Percentiles rank a stretch among this genome's conserved stretches.
phyloP scores from a whole-genome alignment of 2,797 vertebrate species.

The Gobio occitaniae region DNA sequence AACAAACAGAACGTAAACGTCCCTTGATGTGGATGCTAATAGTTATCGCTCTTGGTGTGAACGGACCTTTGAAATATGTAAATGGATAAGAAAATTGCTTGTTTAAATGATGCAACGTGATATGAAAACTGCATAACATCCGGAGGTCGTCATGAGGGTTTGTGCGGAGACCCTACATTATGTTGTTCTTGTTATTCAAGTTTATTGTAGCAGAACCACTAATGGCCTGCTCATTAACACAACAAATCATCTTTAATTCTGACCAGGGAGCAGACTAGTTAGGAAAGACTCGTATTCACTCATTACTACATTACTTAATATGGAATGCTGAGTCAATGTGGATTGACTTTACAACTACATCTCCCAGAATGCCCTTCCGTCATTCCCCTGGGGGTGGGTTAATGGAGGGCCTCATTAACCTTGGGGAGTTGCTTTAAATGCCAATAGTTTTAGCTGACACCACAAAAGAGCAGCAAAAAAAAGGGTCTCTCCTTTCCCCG shows the following conservation, averaged over 20 bases:
- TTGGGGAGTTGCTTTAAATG: slow-evolving; percentile 85
- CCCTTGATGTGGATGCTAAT: background rate
- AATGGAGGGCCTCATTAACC: slow-evolving; percentile 87
- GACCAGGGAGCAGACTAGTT: slow-evolving; percentile 28
- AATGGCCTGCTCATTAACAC: slow-evolving; percentile 35
- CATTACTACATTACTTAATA: background rate
- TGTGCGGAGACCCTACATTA: background rate
- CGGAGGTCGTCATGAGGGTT: slow-evolving; percentile 20
- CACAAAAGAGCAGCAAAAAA: slow-evolving; percentile 66
- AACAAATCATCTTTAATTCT: slow-evolving; percentile 33
- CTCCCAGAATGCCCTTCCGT: slow-evolving; percentile 55
- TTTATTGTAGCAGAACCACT: slow-evolving; percentile 19
- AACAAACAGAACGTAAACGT: background rate
- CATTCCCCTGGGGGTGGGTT: slow-evolving; percentile 67
- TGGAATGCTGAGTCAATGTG: slow-evolving; percentile 38
- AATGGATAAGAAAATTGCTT: background rate
- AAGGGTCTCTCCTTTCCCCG: slow-evolving; percentile 77
- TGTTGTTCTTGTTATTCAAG: background rate
- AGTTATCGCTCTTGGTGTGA: background rate
- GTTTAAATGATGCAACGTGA: background rate
- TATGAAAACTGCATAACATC: slow-evolving; percentile 12
- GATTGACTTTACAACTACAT: slow-evolving; percentile 54
- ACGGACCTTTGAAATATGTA: background rate
- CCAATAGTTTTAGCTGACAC: slow-evolving; percentile 84
- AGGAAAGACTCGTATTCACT: slow-evolving; percentile 11